Conservation (phyloP, 2,797 vertebrate genomes). For the Liasis olivaceus region DNA sequence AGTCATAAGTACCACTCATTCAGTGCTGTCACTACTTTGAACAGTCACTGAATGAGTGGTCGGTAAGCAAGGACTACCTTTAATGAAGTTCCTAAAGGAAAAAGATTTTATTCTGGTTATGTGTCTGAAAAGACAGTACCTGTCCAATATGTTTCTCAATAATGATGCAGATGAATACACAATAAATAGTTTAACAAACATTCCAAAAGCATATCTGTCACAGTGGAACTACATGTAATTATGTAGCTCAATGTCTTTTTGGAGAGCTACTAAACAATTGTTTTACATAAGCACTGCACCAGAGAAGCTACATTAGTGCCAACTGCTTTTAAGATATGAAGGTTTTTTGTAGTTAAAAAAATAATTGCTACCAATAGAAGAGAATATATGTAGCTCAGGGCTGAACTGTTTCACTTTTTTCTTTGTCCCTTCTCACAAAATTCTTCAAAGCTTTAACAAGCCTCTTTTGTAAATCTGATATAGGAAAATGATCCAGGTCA, state of each 20-base stretch:
- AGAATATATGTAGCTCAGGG: too few relatives aligned
- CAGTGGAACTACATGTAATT: neutral
- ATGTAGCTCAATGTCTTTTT: neutral
- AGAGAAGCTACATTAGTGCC: constrained; percentile 53
- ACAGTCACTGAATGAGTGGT: too few relatives aligned
- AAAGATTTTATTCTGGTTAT: too few relatives aligned
- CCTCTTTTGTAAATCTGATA: too few relatives aligned
- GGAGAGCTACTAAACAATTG: neutral
- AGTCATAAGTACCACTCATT: too few relatives aligned
- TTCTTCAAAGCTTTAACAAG: too few relatives aligned
- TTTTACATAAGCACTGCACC: constrained; percentile 34
- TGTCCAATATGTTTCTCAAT: neutral
- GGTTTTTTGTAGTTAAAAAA: constrained; percentile 32
- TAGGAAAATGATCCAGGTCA: too few relatives aligned
- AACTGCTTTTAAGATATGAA: constrained; percentile 51
- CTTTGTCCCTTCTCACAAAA: too few relatives aligned
- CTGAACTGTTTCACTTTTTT: too few relatives aligned
- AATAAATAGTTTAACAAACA: constrained; percentile 25
- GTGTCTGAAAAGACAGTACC: neutral
- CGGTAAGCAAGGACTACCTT: too few relatives aligned
- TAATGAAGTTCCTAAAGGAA: too few relatives aligned
- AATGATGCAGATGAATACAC: neutral
- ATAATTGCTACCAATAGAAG: neutral
- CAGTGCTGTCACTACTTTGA: too few relatives aligned
- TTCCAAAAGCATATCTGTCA: neutral